A percentile compares a stretch with the other conserved stretches of the same genome.
Conservation (phyloP, 2,888 invertebrate species). For the Villa cingulata region DNA sequence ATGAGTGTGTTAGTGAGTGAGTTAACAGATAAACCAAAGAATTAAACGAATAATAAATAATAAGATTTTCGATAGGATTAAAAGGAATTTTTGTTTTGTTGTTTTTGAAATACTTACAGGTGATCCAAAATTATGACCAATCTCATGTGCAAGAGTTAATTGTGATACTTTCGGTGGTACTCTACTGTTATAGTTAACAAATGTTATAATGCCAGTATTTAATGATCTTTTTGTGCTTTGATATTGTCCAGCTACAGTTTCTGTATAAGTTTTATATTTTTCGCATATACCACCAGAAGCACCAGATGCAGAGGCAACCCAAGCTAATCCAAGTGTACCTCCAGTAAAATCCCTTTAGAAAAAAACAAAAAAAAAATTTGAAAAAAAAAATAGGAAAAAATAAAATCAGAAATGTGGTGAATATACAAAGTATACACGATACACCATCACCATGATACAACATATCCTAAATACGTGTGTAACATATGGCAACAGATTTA, state of each 20-base stretch:
- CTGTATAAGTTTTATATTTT: conserved; percentile 92
- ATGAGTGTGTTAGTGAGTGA: background rate
- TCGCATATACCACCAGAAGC: conserved; percentile 99
- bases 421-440: no score
- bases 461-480: no score
- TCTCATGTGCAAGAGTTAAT: conserved; percentile 93
- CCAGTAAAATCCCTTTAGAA: conserved; percentile 82
- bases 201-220: conserved; percentile 97
- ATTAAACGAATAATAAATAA: background rate
- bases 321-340: conserved; percentile 94
- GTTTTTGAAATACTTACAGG: conserved; percentile 50
- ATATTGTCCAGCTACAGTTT: conserved; percentile 87
- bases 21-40: background rate
- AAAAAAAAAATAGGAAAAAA: no score
- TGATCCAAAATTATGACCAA: conserved; percentile 97
- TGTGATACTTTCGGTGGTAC: conserved; percentile 97
- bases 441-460: no score
- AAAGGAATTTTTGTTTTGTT: no score
- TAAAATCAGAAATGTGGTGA: no score
- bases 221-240: conserved; percentile 87
- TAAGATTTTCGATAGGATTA: background rate
- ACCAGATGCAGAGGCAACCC: conserved; percentile 97
- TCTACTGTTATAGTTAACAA: conserved; percentile 94
- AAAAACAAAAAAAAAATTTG: conserved; percentile 4
- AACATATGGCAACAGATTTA: no score